Conservation (phyloP, 1,140 invertebrate genomes). For the Macrotrachela quadricornifera region DNA sequence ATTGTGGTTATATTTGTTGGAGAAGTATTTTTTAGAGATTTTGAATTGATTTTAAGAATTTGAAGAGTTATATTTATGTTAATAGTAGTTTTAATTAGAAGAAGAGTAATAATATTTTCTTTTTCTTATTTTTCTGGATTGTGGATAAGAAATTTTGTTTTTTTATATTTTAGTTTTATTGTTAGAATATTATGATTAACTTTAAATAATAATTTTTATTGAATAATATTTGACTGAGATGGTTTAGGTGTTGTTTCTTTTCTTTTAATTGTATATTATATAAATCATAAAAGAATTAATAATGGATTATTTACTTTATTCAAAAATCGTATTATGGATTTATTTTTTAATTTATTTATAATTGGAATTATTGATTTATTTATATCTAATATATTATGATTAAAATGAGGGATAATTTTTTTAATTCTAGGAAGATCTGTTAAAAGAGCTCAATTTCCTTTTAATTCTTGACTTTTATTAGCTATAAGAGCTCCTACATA, state of each 20-base stretch:
- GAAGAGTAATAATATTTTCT: no score
- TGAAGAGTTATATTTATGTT: no score
- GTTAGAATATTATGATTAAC: no score
- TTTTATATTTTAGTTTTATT: no score
- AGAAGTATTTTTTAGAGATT: no score
- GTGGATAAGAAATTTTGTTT: no score
- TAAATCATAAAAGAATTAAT: conserved; percentile 38
- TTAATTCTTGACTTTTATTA: conserved; percentile 44
- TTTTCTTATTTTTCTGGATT: no score
- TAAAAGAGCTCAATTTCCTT: conserved; percentile 50
- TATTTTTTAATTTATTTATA: conserved; percentile 9
- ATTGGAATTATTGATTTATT: no score
- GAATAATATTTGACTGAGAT: conserved; percentile 46
- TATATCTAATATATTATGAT: not conserved
- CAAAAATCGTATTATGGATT: conserved; percentile 34
- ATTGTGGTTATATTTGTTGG: no score
- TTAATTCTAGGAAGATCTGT: conserved; percentile 20
- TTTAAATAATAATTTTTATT: conserved; percentile 43
- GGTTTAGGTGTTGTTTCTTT: conserved; percentile 43
- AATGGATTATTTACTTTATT: conserved; percentile 40
- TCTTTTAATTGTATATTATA: conserved; percentile 44
- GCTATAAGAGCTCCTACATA: conserved; percentile 47
- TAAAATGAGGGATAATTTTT: not conserved
- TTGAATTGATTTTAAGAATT: no score
- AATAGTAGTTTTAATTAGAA: no score